Base-by-base conservation (phyloP, 1,140 invertebrate species). In the Druon quercuslanigerum region DNA sequence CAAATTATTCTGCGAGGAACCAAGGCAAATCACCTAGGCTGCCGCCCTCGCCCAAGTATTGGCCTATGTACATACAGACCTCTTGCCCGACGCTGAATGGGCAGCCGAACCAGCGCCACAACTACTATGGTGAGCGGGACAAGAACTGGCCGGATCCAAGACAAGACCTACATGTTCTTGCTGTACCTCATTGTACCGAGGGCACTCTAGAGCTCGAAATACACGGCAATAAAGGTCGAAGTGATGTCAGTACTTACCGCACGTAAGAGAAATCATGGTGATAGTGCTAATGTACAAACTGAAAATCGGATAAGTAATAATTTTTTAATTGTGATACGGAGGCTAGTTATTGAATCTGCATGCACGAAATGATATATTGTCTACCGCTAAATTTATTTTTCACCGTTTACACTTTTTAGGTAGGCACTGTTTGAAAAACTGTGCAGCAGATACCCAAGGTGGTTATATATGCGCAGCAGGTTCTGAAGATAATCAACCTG, bases 1-100 rank as follows among this genome's bases (percentile, higher is more conserved):
- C 60, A 66, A 16, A 66, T 66, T 66, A 66, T 66, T 66, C 40
- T 7, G 20, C 16, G 40, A 66, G 33, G 25, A 40, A 14, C 33
- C 60, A 66, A 40, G 17, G 17, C 2, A 19, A 54, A 11, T 54
- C 16, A 54, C 17, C 52, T 17, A 19, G n/a, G 8, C 33, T 46
- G 14, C 16, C 60, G 14, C 60, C 20, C 7, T 60, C 60, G 8
- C 40, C 60, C 16, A 66, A 66, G 14, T 66, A 66, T 40, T 13
- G 40, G 9, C 60, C 40, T n/a, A 66, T 66, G 60, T 66, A 66
- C 25, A 66, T 66, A n/a, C 60, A 66, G 60, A 16, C 60, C 33
- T 66, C 60, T 8, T 66, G 60, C 14, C 25, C 60, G 0, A 16
- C 60, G 40, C 25, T 66, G 1, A 40, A 66, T 16, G 60, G 60